Evolutionary conservation across 1,140 invertebrate genomes (phyloP), one percentile per base, ranked within the genome.

Genomic region (Euwallacea fornicatus): DNA sequence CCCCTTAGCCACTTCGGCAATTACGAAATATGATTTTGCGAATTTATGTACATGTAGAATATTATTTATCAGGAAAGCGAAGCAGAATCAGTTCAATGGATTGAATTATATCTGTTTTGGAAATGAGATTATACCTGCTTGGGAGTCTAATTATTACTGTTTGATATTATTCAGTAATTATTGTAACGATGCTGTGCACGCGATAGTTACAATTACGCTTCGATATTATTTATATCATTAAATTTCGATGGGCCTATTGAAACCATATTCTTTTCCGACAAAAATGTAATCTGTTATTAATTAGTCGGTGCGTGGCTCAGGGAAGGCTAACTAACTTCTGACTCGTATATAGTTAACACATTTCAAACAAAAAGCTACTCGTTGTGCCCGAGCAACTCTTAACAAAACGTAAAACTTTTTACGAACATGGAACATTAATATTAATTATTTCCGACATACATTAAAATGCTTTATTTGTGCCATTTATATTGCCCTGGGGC

Each of bases 391-490:
- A 44, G 59, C 42, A 61, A 61, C 59, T 61, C 42, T 61, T 61
- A 61, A 61, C 59, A 42, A 61, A 61, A 61, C 21, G 59, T 61
- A 61, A 61, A 61, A 61, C 33, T 64, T 64, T 64, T 64, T 64
- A 64, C 62, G 8, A 44, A 15, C 42, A 50, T 21, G 46, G 8
- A 16, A 64, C 46, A 64, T 64, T 64, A 64, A 64, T 64, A 64
- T 64, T 64, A 64, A 64, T 64, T 64, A 64, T 42, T 11, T 47
- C n/a, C 13, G 62, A 64, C 62, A 64, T 50, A 50, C 46, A 64
- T 64, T 64, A 64, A 50, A 50, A 50, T 50, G 46, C 46, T 50
- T 50, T 50, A 50, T 50, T 50, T 50, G 46, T 6, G 13, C 13
- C 46, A 50, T 50, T 50, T 50, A 50, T 50, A 50, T 50, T 50